A percentile compares a stretch with the other conserved stretches of the same genome.
These are phyloP conservation scores for Psittacula echo DNA, from an alignment of 2,797 vertebrate species.

Conservation along the genomic window DNA sequence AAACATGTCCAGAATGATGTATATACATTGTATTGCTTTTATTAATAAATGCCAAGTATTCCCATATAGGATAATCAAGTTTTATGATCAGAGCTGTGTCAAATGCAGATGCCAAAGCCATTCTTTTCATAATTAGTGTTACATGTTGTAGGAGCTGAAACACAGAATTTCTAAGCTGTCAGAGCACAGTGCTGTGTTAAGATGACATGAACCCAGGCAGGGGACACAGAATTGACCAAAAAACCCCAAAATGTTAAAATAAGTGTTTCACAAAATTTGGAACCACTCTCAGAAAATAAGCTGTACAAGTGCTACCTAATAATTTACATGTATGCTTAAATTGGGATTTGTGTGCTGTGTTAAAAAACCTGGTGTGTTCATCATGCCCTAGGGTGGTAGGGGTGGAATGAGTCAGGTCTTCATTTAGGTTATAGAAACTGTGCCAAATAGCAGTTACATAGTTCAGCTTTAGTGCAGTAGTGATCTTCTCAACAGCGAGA, in stretches of 20 bases:
- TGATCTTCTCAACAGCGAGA: background rate
- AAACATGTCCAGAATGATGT: slow-evolving; percentile 46
- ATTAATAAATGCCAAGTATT: slow-evolving; percentile 68
- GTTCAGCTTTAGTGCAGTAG: background rate
- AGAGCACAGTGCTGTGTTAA: background rate
- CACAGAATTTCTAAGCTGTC: slow-evolving; percentile 43
- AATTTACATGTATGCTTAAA: slow-evolving; percentile 50
- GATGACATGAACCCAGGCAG: background rate
- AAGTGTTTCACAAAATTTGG: slow-evolving; percentile 50
- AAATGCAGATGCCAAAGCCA: slow-evolving; percentile 53
- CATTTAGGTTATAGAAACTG: background rate
- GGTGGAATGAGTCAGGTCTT: background rate
- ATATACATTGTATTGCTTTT: slow-evolving; percentile 36
- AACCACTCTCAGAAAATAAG: slow-evolving; percentile 23
- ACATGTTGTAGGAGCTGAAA: slow-evolving; percentile 55
- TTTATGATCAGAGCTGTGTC: slow-evolving; percentile 60
- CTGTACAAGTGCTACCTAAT: slow-evolving; percentile 28
- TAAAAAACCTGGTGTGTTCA: slow-evolving; percentile 8
- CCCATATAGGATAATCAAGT: slow-evolving; percentile 49
- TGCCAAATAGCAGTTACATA: background rate
- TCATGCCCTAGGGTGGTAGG: background rate
- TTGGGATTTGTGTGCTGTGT: background rate
- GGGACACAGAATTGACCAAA: background rate
- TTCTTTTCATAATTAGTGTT: slow-evolving; percentile 66
- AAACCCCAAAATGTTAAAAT: background rate